Base-by-base conservation (phyloP, 2,797 vertebrate genomes). In the Myotis findleyi region DNA sequence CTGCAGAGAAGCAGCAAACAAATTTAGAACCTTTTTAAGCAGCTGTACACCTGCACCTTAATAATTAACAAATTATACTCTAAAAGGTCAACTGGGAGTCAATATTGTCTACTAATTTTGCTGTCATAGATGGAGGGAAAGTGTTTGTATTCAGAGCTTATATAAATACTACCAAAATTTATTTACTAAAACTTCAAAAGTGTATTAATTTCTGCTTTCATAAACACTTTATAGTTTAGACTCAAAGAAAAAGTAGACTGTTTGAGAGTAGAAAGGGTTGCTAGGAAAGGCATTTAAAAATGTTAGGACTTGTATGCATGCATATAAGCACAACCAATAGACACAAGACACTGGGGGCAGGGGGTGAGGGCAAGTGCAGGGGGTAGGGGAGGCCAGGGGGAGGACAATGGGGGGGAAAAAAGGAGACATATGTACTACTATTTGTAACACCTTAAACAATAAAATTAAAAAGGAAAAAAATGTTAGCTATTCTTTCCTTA, bases 1-100 rank as follows among this genome's bases (percentile, higher is more conserved):
- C 44, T 90, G 18, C 41, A 57, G 30, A 82, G 66, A 96, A 89
- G 51, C 12, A 93, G 81, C 9, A 91, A 94, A 86, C 7, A 0
- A 68, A 94, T 75, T 17, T 5, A 38, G n/a, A 96, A 71, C 96
- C 59, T 30, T 81, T 81, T 92, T 59, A 87, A 84, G 62, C 80
- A 94, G 64, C 47, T 91, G 86, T 64, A 84, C 79, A 97, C 38
- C 77, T 93, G 86, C 80, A 72, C 57, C 51, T 75, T 84, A 89
- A 88, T 27, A 93, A 83, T 41, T 84, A 96, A 79, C 51, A 51
- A 92, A 89, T 85, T 53, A 87, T 21, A 76, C 13, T 64, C 36
- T 57, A 64, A 87, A 79, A 95, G 23, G 5, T 72, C 85, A 89
- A 79, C 10, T 90, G 25, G 53, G 30, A 73, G 71, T 73, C 57